Evolutionary conservation across 2,797 vertebrate genomes (phyloP), one percentile per base, ranked within the genome.

Genomic region (Pempheris klunzingeri): DNA sequence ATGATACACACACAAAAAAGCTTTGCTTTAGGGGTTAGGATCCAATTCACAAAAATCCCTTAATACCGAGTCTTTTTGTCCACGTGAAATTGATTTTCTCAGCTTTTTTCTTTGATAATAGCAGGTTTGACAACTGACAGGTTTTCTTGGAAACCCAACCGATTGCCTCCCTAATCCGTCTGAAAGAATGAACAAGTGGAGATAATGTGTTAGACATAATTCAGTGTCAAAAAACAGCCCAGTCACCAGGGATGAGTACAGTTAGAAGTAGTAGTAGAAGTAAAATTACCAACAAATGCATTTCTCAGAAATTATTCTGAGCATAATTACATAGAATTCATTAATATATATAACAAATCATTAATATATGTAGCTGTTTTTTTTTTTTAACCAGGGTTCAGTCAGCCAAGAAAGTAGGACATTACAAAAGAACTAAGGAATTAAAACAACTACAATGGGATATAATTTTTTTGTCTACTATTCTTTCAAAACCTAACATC

Each of bases 51-150:
- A 38, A 84, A 70, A 54, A 65, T 55, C 26, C 3, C 13, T 70
- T 22, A n/a, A 13, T 36, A 64, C 22, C 18, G 57, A 71, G 44
- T 30, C n/a, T 61, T 26, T 50, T 32, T 18, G 20, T 71, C 34
- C 13, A 71, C 60, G 57, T 73, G 44, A 55, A 70, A 81, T 52
- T 13, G 52, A 77, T 71, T 78, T 73, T 70, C 49, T 74, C 12
- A 22, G 26, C 47, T 8, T 28, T 47, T 62, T 63, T 44, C 22
- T 41, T 50, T 66, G 24, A 64, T 44, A 69, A 78, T 66, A 60
- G 32, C 26, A 4, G 22, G 32, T 60, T 46, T 67, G 67, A 67
- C 34, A 41, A 26, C n/a, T 55, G 26, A 60, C 10, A 57, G 32
- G 22, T 38, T 20, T 55, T 41, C 41, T 20, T 28, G 22, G 13